Conservation (phyloP, 2,797 vertebrate species). For the Crenuchus spilurus region DNA sequence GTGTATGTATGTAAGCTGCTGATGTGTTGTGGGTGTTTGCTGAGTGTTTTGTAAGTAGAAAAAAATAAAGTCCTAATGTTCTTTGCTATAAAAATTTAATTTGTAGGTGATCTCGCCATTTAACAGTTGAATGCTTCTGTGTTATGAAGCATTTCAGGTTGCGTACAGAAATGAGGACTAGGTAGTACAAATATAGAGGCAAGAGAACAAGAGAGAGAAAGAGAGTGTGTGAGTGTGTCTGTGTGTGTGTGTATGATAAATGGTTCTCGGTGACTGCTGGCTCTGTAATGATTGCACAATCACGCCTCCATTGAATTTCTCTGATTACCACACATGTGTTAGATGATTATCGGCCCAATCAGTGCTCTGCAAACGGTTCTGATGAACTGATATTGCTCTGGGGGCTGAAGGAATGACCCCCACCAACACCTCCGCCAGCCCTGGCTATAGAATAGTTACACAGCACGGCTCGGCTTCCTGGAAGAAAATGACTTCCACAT, state of each 20-base stretch:
- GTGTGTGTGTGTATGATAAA: slow-evolving; percentile 12
- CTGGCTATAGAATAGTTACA: slow-evolving; percentile 2
- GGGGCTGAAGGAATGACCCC: background rate
- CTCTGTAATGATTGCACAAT: slow-evolving; percentile 15
- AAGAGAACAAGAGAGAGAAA: no score
- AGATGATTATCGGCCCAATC: slow-evolving; percentile 31
- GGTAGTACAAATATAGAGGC: background rate
- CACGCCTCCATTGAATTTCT: background rate
- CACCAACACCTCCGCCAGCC: background rate
- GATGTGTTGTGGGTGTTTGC: no score
- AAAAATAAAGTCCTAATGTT: no score
- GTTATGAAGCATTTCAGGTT: background rate
- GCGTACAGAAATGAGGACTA: slow-evolving; percentile 1
- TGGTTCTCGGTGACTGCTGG: background rate
- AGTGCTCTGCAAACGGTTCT: background rate
- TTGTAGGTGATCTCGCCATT: no score
- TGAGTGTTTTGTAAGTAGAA: no score
- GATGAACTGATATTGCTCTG: slow-evolving; percentile 13
- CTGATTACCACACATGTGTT: slow-evolving; percentile 32
- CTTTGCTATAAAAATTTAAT: no score
- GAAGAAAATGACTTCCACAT: slow-evolving; percentile 21
- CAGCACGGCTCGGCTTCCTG: background rate
- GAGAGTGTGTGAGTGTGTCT: slow-evolving; percentile 19
- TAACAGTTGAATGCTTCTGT: background rate
- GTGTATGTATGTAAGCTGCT: no score